phyloP scores from a whole-genome alignment of 2,113 vertebrate genomes.

The Tiliqua scincoides region DNA sequence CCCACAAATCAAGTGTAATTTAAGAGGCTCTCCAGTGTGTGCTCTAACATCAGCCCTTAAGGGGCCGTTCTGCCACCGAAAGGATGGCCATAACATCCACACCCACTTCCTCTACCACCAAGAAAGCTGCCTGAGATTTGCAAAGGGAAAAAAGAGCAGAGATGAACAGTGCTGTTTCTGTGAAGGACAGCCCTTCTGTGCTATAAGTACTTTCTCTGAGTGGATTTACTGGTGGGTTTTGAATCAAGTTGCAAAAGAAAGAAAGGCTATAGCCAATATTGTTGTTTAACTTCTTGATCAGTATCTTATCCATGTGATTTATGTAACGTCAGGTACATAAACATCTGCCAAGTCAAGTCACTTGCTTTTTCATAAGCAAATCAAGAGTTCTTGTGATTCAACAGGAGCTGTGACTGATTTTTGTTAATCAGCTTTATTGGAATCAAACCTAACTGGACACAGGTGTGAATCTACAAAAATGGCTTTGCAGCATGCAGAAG shows the following conservation, averaged over 20 bases:
- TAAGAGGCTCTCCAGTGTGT: background rate
- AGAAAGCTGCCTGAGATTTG: background rate
- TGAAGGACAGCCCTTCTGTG: background rate
- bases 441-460: background rate
- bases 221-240: background rate
- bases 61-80: background rate
- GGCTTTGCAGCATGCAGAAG: too few species aligned
- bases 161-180: background rate
- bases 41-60: background rate
- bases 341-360: background rate
- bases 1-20: slow-evolving; percentile 5
- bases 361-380: too few species aligned
- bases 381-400: background rate
- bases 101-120: slow-evolving; percentile 5
- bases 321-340: background rate
- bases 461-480: background rate
- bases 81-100: slow-evolving; percentile 5
- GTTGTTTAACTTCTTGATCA: background rate
- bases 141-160: background rate
- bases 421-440: background rate
- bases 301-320: background rate
- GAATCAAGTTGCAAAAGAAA: background rate
- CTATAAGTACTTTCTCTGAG: background rate
- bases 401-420: background rate
- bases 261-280: background rate